phyloP scores from a whole-genome alignment of 2,113 vertebrate species.

The Hippolais icterina region DNA sequence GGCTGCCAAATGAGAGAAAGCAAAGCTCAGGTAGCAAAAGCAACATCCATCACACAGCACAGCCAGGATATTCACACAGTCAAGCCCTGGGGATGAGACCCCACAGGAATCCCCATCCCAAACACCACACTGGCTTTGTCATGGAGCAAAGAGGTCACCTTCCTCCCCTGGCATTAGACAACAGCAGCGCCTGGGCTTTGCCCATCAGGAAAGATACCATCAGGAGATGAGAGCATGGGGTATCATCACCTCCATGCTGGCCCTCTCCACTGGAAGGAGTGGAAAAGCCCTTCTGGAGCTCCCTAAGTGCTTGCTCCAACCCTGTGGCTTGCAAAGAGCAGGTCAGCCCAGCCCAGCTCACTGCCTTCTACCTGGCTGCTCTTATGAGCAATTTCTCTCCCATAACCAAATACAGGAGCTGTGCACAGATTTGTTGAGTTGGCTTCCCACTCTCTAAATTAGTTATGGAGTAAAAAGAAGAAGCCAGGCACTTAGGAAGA shows the following conservation, averaged over 20 bases:
- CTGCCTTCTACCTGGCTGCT: not conserved
- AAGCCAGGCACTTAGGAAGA: not conserved
- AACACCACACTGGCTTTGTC: fast-evolving
- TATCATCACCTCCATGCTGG: not conserved
- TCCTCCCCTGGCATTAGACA: not conserved
- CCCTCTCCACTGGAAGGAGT: not conserved
- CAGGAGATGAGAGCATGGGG: not conserved
- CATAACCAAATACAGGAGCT: not conserved
- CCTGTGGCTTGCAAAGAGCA: not conserved
- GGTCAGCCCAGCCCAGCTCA: not conserved
- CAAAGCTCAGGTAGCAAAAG: not conserved
- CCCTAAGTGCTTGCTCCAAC: not conserved
- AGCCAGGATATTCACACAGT: not conserved
- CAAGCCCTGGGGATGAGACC: not conserved
- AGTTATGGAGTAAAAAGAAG: not conserved
- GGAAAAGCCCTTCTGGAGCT: not conserved
- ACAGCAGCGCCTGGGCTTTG: not conserved
- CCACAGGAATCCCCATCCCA: not conserved
- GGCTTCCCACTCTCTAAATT: not conserved
- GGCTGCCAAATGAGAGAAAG: not conserved
- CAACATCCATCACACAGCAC: not conserved
- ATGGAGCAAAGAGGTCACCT: not conserved
- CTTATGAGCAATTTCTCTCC: not conserved
- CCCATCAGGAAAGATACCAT: not conserved
- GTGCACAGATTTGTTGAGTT: not conserved